Evolutionary conservation across 2,797 vertebrate species (phyloP).

Genomic region (Syngnathus acus): DNA sequence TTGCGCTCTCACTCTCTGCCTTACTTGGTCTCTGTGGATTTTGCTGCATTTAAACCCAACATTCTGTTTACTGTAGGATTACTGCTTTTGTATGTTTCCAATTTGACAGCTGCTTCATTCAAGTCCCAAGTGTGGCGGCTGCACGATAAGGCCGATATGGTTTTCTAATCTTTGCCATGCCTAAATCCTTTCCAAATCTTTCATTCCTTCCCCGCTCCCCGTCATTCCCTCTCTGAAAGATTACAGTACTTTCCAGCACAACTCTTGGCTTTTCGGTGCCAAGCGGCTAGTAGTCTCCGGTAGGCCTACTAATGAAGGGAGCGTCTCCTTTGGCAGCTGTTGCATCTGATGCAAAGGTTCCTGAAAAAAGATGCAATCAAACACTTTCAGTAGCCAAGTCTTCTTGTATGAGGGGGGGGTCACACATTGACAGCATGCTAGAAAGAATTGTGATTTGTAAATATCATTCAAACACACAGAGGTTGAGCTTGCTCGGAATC

Average conservation of each 20-base stretch:
- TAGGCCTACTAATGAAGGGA: slow-evolving; percentile 66
- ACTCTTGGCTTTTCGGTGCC: slow-evolving; percentile 55
- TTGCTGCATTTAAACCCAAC: slow-evolving; percentile 61
- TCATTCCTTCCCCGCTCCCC: slow-evolving; percentile 54
- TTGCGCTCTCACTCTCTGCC: slow-evolving; percentile 19
- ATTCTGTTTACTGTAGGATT: slow-evolving; percentile 77
- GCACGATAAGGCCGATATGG: slow-evolving; percentile 75
- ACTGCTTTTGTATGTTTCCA: slow-evolving; percentile 76
- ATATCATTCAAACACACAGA: slow-evolving; percentile 51
- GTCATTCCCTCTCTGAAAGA: slow-evolving; percentile 65
- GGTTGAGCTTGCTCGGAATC: slow-evolving; percentile 46
- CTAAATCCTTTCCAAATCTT: slow-evolving; percentile 77
- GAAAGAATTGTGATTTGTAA: slow-evolving; percentile 67
- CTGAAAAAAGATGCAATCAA: slow-evolving; percentile 61
- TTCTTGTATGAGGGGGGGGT: slow-evolving; percentile 28
- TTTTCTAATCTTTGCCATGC: slow-evolving; percentile 72
- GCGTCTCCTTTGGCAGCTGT: slow-evolving; percentile 68
- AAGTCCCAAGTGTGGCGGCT: slow-evolving; percentile 71
- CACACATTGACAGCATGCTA: slow-evolving; percentile 42
- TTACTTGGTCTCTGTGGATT: slow-evolving; percentile 37
- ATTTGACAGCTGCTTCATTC: slow-evolving; percentile 79
- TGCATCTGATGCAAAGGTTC: slow-evolving; percentile 62
- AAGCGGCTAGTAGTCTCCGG: slow-evolving; percentile 55
- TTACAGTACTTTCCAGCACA: slow-evolving; percentile 64
- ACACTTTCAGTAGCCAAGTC: slow-evolving; percentile 46